A percentile compares a stretch with the other conserved stretches of the same genome.
These are phyloP conservation scores for Epinotia brunnichana DNA, from an alignment of 2,888 invertebrate species.

Conservation along the genomic window DNA sequence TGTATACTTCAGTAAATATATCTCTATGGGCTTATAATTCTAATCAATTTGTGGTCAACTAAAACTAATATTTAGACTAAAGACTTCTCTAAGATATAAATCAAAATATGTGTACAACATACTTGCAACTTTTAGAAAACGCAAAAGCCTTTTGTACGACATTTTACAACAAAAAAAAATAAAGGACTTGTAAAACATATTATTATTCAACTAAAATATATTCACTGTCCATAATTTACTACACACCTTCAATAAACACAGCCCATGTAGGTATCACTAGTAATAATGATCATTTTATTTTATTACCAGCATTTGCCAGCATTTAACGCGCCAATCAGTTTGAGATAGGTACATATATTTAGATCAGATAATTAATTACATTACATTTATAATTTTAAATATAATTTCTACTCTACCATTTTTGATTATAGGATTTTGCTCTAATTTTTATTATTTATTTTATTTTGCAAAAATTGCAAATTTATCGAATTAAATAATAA, in stretches of 20 bases:
- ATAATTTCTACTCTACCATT: constrained; percentile 18
- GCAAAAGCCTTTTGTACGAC: background rate
- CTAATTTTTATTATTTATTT: constrained; percentile 7
- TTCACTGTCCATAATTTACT: constrained; percentile 9
- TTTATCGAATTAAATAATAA: background rate
- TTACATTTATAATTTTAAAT: constrained; percentile 16
- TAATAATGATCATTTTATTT: constrained; percentile 17
- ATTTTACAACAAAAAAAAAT: constrained; percentile 3
- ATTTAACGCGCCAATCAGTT: constrained; percentile 28
- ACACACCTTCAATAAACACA: constrained; percentile 29
- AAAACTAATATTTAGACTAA: constrained; percentile 26
- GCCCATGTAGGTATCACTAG: constrained; percentile 39
- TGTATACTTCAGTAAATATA: constrained; percentile 42
- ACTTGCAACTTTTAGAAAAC: background rate
- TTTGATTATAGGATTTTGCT: constrained; percentile 11
- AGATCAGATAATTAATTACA: constrained; percentile 9
- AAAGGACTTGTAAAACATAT: background rate
- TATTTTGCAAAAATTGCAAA: constrained; percentile 18
- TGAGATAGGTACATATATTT: constrained; percentile 14
- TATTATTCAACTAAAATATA: constrained; percentile 1
- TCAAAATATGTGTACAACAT: background rate
- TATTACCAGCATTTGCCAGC: constrained; percentile 22
- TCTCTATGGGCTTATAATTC: constrained; percentile 37
- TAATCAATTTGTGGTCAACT: constrained; percentile 35
- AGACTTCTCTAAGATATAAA: background rate